Evolutionary conservation across 1,140 invertebrate genomes (phyloP).

Genomic region (Coptotermes formosanus): DNA sequence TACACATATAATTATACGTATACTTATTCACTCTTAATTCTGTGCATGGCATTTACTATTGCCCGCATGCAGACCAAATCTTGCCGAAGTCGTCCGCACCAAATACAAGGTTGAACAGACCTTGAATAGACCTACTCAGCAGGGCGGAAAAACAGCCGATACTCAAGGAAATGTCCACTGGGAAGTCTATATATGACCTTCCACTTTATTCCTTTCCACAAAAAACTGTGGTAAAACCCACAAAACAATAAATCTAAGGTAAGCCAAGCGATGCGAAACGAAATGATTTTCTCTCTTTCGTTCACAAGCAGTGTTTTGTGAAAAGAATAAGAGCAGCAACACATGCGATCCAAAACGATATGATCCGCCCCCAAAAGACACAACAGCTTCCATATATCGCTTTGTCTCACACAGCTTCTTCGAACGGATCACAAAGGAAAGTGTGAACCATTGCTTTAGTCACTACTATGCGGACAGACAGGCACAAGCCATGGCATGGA

Average conservation of each 20-base stretch:
- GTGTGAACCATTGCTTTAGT: background rate
- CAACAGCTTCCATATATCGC: background rate
- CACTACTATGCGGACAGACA: background rate
- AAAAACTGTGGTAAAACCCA: background rate
- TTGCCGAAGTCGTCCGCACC: too few species aligned
- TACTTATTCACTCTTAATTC: too few species aligned
- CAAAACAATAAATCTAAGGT: slow-evolving; percentile 9
- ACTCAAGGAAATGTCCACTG: background rate
- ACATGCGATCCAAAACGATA: background rate
- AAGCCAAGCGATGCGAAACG: background rate
- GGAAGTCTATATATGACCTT: background rate
- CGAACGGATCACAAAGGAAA: background rate
- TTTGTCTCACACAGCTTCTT: background rate
- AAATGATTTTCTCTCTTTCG: background rate
- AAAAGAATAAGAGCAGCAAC: background rate
- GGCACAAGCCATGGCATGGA: too few species aligned
- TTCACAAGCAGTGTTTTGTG: background rate
- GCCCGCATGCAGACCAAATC: too few species aligned
- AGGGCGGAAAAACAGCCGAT: background rate
- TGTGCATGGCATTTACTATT: too few species aligned
- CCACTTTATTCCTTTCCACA: background rate
- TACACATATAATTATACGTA: too few species aligned
- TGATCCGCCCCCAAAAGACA: background rate
- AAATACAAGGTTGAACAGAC: too few species aligned
- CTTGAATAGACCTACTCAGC: background rate